Conservation (phyloP, 2,888 invertebrate species). For the Incurvaria masculella region DNA sequence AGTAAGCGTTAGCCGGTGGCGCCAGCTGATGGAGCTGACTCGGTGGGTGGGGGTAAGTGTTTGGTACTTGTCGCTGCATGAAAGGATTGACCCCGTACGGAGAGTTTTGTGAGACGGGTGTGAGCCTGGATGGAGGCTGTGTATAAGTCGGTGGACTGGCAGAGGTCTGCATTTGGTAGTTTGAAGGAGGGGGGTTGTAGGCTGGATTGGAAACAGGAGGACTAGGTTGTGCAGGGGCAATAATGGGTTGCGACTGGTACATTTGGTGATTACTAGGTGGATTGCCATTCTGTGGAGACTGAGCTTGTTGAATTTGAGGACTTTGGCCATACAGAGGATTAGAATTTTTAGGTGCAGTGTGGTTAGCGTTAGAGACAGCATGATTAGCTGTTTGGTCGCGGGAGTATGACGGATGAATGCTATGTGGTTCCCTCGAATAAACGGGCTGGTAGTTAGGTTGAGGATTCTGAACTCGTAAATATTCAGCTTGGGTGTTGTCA, state of each 20-base stretch:
- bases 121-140: conserved; percentile 42
- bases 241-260: conserved; percentile 35
- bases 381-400: background rate
- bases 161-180: conserved; percentile 33
- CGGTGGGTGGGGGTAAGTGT: conserved; percentile 38
- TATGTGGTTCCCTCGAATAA: conserved; percentile 37
- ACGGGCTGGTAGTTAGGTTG: conserved; percentile 39
- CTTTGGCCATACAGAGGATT: conserved; percentile 19
- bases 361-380: background rate
- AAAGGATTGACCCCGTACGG: conserved; percentile 28
- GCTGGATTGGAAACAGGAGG: conserved; percentile 29
- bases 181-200: conserved; percentile 39
- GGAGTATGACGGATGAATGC: conserved; percentile 19
- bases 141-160: conserved; percentile 43
- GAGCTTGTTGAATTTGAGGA: conserved; percentile 22
- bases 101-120: conserved; percentile 32
- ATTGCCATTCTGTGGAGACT: background rate
- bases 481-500: conserved; percentile 36
- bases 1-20: conserved; percentile 40
- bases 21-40: conserved; percentile 33
- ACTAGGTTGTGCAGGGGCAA: conserved; percentile 27
- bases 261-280: conserved; percentile 30
- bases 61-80: conserved; percentile 34
- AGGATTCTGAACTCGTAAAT: conserved; percentile 36
- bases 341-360: background rate